A percentile compares a stretch with the other conserved stretches of the same genome.
These are phyloP conservation scores for Alectura lathami DNA, from an alignment of 2,113 vertebrate genomes.

Conservation along the genomic window DNA sequence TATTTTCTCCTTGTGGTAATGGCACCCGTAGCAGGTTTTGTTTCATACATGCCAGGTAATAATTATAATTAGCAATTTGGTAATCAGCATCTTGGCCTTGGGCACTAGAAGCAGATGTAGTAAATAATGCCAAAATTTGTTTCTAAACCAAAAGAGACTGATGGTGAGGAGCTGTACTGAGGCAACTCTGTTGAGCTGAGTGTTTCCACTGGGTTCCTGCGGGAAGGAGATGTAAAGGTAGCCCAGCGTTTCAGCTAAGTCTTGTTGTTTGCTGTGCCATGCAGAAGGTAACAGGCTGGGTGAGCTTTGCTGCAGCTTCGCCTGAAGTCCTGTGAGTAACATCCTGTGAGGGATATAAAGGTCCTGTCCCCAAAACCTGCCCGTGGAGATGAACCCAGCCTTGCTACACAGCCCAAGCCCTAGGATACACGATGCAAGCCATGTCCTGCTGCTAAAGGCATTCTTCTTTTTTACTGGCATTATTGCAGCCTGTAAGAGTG, in stretches of 20 bases:
- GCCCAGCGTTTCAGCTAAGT: neutral
- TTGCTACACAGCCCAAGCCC: neutral
- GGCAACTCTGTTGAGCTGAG: neutral
- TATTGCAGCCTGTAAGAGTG: neutral
- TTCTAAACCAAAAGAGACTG: neutral
- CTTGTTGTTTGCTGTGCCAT: neutral
- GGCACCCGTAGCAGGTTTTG: neutral
- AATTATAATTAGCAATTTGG: conserved; percentile 42
- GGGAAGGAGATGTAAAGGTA: neutral
- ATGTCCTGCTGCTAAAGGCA: neutral
- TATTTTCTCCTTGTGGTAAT: neutral
- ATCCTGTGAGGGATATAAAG: neutral
- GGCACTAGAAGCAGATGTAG: neutral
- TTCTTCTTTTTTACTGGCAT: neutral
- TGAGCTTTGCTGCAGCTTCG: neutral
- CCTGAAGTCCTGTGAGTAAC: neutral
- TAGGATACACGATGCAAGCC: neutral
- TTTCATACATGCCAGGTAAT: conserved; percentile 8
- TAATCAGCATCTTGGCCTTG: conserved; percentile 19
- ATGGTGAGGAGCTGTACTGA: neutral
- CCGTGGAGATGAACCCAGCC: neutral
- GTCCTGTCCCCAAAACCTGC: neutral
- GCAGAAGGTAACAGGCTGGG: neutral
- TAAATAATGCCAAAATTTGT: conserved; percentile 1
- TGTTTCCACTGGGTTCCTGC: neutral